Evolutionary conservation across 2,888 invertebrate species (phyloP).

Genomic region (Zaprionus lineosus): DNA sequence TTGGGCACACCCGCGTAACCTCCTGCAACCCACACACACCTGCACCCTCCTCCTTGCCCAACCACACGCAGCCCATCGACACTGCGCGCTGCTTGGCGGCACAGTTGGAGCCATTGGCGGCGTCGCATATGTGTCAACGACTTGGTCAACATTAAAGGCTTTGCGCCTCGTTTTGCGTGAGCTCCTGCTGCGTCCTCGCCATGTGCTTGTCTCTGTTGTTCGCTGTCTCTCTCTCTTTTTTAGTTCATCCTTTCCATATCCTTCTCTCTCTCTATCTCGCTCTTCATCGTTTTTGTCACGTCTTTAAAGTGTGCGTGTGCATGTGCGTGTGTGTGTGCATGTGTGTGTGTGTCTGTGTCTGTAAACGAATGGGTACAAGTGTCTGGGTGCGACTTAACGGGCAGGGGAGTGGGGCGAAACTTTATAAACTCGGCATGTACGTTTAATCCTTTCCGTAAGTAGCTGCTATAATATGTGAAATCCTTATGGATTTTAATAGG

Average conservation of each 20-base stretch:
- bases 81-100: conserved; percentile 20
- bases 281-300: too few species aligned
- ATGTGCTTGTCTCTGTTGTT: too few species aligned
- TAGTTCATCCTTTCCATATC: too few species aligned
- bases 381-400: conserved; percentile 13
- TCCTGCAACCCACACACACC: too few species aligned
- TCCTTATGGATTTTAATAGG: conserved; percentile 72
- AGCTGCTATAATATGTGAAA: conserved; percentile 62
- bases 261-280: too few species aligned
- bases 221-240: neutral
- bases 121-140: conserved; percentile 77
- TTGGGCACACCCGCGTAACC: too few species aligned
- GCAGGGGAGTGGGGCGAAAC: conserved; percentile 31
- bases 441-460: conserved; percentile 69
- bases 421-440: conserved; percentile 65
- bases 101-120: conserved; percentile 38
- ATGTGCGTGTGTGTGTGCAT: conserved; percentile 2
- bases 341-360: conserved; percentile 1
- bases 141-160: conserved; percentile 77
- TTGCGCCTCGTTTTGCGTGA: conserved; percentile 40
- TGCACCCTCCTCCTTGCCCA: too few species aligned
- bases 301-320: neutral
- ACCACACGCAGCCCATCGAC: too few species aligned
- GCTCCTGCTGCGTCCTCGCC: conserved; percentile 36
- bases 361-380: conserved; percentile 1